Percentiles rank a stretch among this genome's conserved stretches.
These are phyloP conservation scores for Pterocles gutturalis DNA, from an alignment of 2,113 vertebrate genomes.

Conservation along the genomic window DNA sequence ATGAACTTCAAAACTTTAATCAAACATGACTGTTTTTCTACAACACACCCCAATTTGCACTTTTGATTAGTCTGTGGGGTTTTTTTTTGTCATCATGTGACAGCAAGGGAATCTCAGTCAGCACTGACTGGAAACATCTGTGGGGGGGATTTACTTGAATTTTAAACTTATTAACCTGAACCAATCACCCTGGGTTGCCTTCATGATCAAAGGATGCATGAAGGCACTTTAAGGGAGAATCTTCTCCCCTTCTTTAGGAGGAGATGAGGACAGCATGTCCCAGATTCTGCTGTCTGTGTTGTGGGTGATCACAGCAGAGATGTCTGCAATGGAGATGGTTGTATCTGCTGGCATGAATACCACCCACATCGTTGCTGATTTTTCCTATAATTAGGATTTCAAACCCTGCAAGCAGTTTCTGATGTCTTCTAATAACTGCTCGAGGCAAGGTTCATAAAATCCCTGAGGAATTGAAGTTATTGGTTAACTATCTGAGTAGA, in stretches of 20 bases:
- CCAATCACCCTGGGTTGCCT: neutral
- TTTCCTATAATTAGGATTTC: neutral
- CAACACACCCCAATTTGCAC: neutral
- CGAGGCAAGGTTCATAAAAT: neutral
- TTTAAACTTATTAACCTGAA: neutral
- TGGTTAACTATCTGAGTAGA: neutral
- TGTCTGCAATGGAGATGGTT: neutral
- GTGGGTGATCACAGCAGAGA: neutral
- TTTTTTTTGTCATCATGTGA: neutral
- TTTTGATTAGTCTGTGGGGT: neutral
- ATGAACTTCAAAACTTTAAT: neutral
- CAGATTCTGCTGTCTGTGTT: neutral
- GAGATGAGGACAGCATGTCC: neutral
- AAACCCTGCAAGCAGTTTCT: neutral
- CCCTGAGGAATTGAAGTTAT: neutral
- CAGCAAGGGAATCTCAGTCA: no score
- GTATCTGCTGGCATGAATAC: neutral
- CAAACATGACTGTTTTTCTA: neutral
- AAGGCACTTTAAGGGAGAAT: neutral
- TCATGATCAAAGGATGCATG: neutral
- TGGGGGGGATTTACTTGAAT: neutral
- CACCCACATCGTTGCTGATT: neutral
- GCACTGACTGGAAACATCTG: neutral
- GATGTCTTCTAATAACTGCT: neutral
- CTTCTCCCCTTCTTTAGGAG: neutral